Percentiles rank a stretch among this genome's conserved stretches.
phyloP scores from a whole-genome alignment of 2,888 invertebrate genomes.

The Brachypterus glaber region DNA sequence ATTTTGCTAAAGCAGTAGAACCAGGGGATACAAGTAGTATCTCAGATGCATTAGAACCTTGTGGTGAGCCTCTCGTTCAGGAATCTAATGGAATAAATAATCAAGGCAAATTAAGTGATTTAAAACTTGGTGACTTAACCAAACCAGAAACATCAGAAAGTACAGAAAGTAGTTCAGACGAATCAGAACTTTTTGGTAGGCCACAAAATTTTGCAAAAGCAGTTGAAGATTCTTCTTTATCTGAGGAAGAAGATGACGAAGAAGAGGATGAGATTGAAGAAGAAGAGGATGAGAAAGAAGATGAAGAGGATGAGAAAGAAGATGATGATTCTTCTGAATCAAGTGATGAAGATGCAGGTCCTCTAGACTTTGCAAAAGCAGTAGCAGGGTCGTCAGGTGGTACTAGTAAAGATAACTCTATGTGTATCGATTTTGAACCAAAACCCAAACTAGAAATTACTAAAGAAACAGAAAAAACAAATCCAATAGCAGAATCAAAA shows the following conservation, averaged over 20 bases:
- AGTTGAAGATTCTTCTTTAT: slow-evolving; percentile 14
- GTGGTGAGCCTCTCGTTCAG: no score
- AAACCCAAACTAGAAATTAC: no score
- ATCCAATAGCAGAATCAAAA: no score
- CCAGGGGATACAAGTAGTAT: no score
- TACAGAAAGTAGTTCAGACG: neutral
- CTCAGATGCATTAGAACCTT: no score
- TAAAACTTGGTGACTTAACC: no score
- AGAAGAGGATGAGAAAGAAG: slow-evolving; percentile 3
- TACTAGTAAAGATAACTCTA: no score
- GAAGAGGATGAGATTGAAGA: slow-evolving; percentile 5
- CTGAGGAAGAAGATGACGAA: slow-evolving; percentile 3
- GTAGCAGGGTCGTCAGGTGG: slow-evolving; percentile 14
- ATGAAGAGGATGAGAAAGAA: slow-evolving; percentile 22
- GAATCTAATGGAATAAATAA: no score
- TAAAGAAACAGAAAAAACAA: no score
- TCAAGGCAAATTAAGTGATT: no score
- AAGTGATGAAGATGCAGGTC: slow-evolving; percentile 3
- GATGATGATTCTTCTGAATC: slow-evolving; percentile 14
- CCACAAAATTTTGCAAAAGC: slow-evolving; percentile 23
- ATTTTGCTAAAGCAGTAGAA: neutral
- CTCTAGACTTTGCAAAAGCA: slow-evolving; percentile 22
- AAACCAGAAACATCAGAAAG: neutral
- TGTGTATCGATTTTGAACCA: no score
- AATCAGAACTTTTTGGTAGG: neutral